Conservation (phyloP, 1,140 invertebrate species). For the Mya arenaria region DNA sequence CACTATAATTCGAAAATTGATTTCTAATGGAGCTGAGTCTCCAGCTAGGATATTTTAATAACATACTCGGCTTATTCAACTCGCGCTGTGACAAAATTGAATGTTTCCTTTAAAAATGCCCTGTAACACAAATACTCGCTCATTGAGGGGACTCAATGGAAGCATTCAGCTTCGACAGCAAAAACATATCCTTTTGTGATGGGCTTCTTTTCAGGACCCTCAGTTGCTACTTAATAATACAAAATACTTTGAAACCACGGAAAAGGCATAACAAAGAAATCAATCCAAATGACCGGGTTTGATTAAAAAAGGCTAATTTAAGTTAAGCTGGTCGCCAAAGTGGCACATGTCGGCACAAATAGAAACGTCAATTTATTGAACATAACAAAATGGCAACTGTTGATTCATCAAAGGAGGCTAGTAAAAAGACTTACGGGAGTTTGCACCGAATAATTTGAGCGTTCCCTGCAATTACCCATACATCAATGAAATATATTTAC, state of each 20-base stretch:
- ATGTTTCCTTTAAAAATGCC: conserved; percentile 30
- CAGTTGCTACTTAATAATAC: conserved; percentile 37
- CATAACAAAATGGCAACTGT: too few species aligned
- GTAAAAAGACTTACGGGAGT: too few species aligned
- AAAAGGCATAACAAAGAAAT: neutral
- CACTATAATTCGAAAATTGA: conserved; percentile 19
- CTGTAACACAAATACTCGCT: conserved; percentile 31
- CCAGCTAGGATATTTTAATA: conserved; percentile 49
- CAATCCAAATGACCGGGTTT: neutral
- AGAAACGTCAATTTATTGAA: neutral
- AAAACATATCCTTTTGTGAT: conserved; percentile 35
- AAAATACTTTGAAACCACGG: conserved; percentile 16
- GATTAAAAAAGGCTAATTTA: neutral
- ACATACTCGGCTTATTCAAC: conserved; percentile 30
- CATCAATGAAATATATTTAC: too few species aligned
- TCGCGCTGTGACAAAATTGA: conserved; percentile 10
- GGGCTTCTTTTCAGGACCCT: conserved; percentile 15
- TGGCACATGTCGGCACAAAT: conserved; percentile 23
- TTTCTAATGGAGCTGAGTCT: conserved; percentile 27
- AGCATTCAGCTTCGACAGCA: conserved; percentile 9
- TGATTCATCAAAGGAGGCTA: too few species aligned
- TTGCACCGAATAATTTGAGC: too few species aligned
- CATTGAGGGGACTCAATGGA: conserved; percentile 32
- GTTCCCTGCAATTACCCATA: too few species aligned
- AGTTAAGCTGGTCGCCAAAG: neutral